A percentile compares a stretch with the other conserved stretches of the same genome.
Evolutionary conservation across 2,888 invertebrate species (phyloP).

Genomic region (Oxystoma pomonae): DNA sequence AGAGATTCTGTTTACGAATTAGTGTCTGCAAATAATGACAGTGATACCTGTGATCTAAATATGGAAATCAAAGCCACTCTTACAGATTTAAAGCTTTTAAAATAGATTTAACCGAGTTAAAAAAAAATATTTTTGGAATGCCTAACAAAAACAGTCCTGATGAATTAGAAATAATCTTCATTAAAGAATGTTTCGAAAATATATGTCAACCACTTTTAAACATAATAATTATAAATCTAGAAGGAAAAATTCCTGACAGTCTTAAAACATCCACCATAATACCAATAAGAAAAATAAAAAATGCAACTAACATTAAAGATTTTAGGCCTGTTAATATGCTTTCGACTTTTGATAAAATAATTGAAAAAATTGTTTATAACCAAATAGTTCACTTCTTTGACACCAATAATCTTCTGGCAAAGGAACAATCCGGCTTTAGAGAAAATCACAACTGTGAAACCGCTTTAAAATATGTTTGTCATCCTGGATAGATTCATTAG

Average conservation of each 20-base stretch:
- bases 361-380: background rate
- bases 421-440: constrained; percentile 41
- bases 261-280: background rate
- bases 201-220: background rate
- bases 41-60: background rate
- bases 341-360: background rate
- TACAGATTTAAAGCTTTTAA: background rate
- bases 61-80: background rate
- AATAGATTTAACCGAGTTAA: too few species aligned
- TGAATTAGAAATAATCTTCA: background rate
- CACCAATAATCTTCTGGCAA: background rate
- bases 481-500: background rate
- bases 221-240: background rate
- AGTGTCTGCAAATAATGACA: background rate
- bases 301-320: background rate
- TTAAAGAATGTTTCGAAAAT: background rate
- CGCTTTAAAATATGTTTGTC: background rate
- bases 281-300: background rate
- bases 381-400: constrained; percentile 1
- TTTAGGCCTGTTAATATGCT: constrained; percentile 2
- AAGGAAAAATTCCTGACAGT: background rate
- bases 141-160: background rate
- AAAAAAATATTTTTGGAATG: too few species aligned
- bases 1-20: background rate
- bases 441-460: background rate